Conservation (phyloP, 2,113 vertebrate genomes). For the Mesitornis unicolor region DNA sequence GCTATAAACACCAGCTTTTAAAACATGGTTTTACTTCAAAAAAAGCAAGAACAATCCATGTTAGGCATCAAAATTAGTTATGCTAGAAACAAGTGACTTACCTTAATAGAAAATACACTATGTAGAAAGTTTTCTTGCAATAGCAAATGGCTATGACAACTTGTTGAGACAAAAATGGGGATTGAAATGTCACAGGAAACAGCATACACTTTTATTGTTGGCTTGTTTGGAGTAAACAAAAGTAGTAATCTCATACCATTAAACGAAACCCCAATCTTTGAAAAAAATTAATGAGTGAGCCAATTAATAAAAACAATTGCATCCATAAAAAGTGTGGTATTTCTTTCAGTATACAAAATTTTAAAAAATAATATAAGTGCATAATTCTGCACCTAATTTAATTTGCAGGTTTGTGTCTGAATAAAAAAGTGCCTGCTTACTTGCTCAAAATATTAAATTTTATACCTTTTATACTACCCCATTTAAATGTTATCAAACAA, state of each 20-base stretch:
- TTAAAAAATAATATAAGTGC: background rate
- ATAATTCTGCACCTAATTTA: background rate
- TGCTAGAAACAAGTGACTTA: background rate
- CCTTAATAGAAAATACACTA: background rate
- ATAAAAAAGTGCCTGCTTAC: background rate
- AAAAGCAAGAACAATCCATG: background rate
- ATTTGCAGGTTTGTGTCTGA: background rate
- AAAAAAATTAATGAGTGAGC: background rate
- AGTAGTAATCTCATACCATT: background rate
- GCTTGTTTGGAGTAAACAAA: background rate
- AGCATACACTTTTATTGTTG: background rate
- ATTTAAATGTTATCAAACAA: background rate
- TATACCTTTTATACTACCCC: background rate
- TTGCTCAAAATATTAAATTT: background rate
- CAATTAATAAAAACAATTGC: background rate
- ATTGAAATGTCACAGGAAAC: background rate
- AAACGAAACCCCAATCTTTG: accelerated
- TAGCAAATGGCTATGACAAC: background rate
- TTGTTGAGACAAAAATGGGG: background rate
- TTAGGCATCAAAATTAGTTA: background rate
- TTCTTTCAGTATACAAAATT: background rate
- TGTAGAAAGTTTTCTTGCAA: background rate
- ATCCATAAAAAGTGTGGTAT: background rate
- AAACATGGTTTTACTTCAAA: background rate
- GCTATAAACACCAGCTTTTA: background rate